Evolutionary conservation across 53 echinoderm and acorn worm genomes (phyloP), one percentile per base, ranked within the genome.

Genomic region (Arbacia lixula): DNA sequence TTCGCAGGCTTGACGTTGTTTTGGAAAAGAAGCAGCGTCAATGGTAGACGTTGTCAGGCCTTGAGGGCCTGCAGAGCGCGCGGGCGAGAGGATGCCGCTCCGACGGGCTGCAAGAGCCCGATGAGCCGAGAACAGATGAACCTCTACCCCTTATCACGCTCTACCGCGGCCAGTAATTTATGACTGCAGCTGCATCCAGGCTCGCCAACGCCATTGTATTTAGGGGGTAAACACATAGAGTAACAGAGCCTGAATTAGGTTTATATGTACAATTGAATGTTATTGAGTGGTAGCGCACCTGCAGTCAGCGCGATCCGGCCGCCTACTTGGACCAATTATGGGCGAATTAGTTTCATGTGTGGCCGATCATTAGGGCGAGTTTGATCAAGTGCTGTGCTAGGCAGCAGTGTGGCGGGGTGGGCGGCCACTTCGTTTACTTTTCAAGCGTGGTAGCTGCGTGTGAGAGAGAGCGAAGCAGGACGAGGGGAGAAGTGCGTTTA

Each of bases 191-290:
- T 95, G 95, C 93, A 80, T 93, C 83, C 83, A 92, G 88, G 65
- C 80, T 89, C 75, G 58, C 63, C 64, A 95, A 83, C 89, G 86
- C 95, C 86, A 91, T 95, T 95, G 95, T 95, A 95, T 95, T 91
- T 95, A 85, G 87, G 89, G n/a, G 91, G 91, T 93, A 93, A 95
- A 95, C 95, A 93, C 95, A 91, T 86, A 88, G 57, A 90, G 87
- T 91, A 95, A 89, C 79, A 88, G 93, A 91, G 83, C 80, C 89
- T 89, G 95, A 91, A 95, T 95, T 95, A 87, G 89, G 93, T 93
- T 95, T 93, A 93, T 91, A 95, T 95, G 93, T 93, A 91, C 91
- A 91, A 95, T 92, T 95, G 95, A 95, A 95, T 95, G 95, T 91
- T 95, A 95, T 95, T 95, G 93, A 93, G 95, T 88, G 69, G 83